Evolutionary conservation across 2,113 vertebrate species (phyloP).

Genomic region (Larimichthys crocea): DNA sequence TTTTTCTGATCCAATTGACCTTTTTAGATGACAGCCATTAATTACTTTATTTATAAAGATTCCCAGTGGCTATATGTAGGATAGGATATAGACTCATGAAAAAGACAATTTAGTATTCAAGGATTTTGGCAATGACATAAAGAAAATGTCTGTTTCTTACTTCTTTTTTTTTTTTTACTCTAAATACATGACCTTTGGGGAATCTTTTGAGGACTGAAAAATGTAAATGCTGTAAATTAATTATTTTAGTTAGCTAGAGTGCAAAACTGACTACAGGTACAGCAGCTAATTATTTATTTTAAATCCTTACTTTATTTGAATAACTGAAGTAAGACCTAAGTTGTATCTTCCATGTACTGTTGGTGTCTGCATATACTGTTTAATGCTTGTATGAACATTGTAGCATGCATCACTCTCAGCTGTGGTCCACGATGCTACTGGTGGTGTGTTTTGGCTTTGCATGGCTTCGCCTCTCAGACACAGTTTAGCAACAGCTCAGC

Average conservation of each 20-base stretch:
- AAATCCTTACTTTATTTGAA: not conserved
- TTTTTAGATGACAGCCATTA: not conserved
- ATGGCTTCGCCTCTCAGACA: slow-evolving; percentile 85
- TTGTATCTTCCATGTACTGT: not conserved
- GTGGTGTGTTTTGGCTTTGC: slow-evolving; percentile 70
- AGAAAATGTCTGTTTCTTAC: not conserved
- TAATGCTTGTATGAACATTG: slow-evolving; percentile 16
- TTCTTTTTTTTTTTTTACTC: not conserved
- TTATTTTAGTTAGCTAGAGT: not conserved
- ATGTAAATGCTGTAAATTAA: not conserved
- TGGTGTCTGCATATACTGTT: slow-evolving; percentile 1
- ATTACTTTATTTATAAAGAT: not conserved
- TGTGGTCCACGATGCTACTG: slow-evolving; percentile 28
- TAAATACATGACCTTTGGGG: not conserved
- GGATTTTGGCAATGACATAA: not conserved
- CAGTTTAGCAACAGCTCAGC: slow-evolving; percentile 87
- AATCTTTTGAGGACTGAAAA: not conserved
- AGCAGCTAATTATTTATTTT: not conserved
- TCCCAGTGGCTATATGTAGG: too few relatives aligned
- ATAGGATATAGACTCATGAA: not conserved
- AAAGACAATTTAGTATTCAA: not conserved
- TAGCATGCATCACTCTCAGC: slow-evolving; percentile 40
- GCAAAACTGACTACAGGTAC: not conserved
- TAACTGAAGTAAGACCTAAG: not conserved
- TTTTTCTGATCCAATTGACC: not conserved